phyloP scores from a whole-genome alignment of 1,140 invertebrate species.

The Solen grandis region DNA sequence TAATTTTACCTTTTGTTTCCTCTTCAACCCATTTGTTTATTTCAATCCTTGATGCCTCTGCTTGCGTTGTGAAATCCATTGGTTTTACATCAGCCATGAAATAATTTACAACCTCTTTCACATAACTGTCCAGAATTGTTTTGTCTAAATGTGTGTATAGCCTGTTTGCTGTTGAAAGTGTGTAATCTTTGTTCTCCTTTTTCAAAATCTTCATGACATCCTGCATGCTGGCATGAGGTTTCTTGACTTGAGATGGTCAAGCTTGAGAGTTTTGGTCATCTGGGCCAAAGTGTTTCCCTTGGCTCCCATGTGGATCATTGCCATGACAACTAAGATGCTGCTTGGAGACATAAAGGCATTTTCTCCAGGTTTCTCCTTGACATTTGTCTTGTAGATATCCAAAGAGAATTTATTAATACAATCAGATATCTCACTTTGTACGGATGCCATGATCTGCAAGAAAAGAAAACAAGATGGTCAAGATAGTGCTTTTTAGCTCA shows the following conservation, averaged over 20 bases:
- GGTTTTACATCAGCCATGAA: constrained; percentile 11
- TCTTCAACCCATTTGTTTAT: constrained; percentile 87
- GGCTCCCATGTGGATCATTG: constrained; percentile 45
- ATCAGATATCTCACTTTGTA: background rate
- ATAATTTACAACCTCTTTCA: background rate
- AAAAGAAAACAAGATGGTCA: background rate
- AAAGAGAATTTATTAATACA: constrained; percentile 23
- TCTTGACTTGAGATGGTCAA: background rate
- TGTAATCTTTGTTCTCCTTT: constrained; percentile 9
- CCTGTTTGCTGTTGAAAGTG: constrained; percentile 20
- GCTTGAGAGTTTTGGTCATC: constrained; percentile 33
- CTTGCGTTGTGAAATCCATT: constrained; percentile 9
- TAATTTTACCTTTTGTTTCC: constrained; percentile 86
- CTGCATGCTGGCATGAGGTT: constrained; percentile 21
- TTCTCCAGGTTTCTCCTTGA: background rate
- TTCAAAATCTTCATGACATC: constrained; percentile 2
- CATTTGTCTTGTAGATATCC: constrained; percentile 20
- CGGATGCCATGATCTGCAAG: background rate
- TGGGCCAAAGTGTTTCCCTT: constrained; percentile 46
- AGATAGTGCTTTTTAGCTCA: too few species aligned
- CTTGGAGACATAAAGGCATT: constrained; percentile 38
- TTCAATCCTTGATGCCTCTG: constrained; percentile 67
- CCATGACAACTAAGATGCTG: constrained; percentile 37
- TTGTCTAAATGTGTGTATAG: constrained; percentile 23
- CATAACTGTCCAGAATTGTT: constrained; percentile 19